Percentiles rank a stretch among this genome's conserved stretches.
These are phyloP conservation scores for Panulirus ornatus DNA, from an alignment of 1,140 invertebrate genomes.

Conservation along the genomic window DNA sequence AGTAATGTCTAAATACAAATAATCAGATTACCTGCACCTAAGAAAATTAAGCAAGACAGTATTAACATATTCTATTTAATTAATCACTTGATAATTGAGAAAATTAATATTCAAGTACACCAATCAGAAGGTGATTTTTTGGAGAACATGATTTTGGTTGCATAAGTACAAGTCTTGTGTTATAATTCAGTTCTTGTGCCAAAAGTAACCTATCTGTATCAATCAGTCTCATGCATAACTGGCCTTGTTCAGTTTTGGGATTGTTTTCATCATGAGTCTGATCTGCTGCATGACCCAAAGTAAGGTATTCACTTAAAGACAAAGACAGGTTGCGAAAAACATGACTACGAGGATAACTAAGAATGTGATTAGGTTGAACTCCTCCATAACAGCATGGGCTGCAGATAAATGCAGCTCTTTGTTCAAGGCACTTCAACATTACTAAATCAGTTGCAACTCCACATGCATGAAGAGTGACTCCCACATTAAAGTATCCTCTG, in stretches of 20 bases:
- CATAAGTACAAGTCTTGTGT: conserved; percentile 86
- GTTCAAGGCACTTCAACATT: conserved; percentile 88
- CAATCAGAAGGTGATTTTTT: conserved; percentile 95
- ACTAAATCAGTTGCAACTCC: conserved; percentile 96
- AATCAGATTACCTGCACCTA: too few species aligned
- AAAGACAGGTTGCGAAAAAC: conserved; percentile 82
- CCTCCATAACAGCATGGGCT: conserved; percentile 97
- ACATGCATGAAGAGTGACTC: conserved; percentile 94
- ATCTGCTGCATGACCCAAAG: conserved; percentile 92
- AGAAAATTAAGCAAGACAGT: too few species aligned
- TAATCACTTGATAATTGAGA: too few species aligned
- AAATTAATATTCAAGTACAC: conserved; percentile 78
- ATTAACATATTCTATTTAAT: too few species aligned
- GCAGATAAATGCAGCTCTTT: conserved; percentile 89
- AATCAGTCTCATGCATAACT: conserved; percentile 90
- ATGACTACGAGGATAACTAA: conserved; percentile 83
- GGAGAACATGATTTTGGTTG: conserved; percentile 90
- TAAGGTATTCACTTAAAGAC: conserved; percentile 85
- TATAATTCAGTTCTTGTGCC: conserved; percentile 87
- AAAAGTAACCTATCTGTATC: conserved; percentile 90
- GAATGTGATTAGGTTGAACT: conserved; percentile 85
- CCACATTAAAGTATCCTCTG: conserved; percentile 84
- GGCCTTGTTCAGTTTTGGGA: conserved; percentile 85
- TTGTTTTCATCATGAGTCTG: conserved; percentile 89
- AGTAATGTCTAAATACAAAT: too few species aligned